These are phyloP conservation scores for Takifugu flavidus DNA, from an alignment of 2,113 vertebrate species.

Conservation along the genomic window DNA sequence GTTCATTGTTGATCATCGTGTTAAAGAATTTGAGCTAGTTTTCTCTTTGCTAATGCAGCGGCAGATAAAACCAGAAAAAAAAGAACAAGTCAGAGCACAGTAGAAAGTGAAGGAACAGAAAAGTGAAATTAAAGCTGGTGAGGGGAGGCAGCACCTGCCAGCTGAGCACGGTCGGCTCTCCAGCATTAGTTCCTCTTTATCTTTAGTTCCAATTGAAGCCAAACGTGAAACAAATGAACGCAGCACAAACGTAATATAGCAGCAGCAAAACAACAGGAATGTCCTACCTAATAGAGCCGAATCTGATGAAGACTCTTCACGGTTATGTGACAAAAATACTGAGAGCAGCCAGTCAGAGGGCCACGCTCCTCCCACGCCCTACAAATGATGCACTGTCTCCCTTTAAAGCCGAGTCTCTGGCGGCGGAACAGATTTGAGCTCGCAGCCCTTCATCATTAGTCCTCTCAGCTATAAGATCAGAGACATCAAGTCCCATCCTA, in stretches of 20 bases:
- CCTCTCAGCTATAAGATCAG: constrained; percentile 51
- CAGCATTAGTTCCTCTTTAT: constrained; percentile 29
- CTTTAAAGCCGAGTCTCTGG: constrained; percentile 21
- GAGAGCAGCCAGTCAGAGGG: constrained; percentile 23
- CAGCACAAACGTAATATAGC: constrained; percentile 4
- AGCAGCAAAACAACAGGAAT: neutral
- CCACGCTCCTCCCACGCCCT: constrained; percentile 37
- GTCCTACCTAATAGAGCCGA: constrained; percentile 26
- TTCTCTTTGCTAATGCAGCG: too few relatives aligned
- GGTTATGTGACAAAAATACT: neutral
- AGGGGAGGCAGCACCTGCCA: constrained; percentile 10
- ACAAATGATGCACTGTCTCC: constrained; percentile 43
- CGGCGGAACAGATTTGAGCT: constrained; percentile 65
- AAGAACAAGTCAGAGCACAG: too few relatives aligned
- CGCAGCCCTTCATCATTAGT: constrained; percentile 65
- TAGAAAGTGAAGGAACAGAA: neutral
- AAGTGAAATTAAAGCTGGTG: neutral
- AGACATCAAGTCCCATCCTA: constrained; percentile 39
- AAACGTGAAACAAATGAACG: constrained; percentile 9
- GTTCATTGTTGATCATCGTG: too few relatives aligned
- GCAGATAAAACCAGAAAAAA: too few relatives aligned
- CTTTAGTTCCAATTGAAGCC: constrained; percentile 8
- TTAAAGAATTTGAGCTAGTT: too few relatives aligned
- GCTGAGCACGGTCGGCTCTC: constrained; percentile 25
- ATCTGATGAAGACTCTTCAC: constrained; percentile 23